A percentile compares a stretch with the other conserved stretches of the same genome.
Evolutionary conservation across 2,888 invertebrate species (phyloP).

Genomic region (Hetaerina titia): DNA sequence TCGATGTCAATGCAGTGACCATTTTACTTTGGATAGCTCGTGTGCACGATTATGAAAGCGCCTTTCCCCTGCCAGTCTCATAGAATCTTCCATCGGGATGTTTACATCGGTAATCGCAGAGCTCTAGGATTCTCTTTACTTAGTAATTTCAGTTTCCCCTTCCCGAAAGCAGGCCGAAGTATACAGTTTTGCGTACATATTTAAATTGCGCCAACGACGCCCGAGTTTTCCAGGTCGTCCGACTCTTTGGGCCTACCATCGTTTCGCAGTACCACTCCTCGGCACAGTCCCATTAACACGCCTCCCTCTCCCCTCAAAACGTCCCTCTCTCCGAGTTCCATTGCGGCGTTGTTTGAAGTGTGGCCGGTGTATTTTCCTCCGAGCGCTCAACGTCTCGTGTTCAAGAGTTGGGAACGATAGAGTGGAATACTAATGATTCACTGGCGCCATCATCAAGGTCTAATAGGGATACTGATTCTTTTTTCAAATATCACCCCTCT

Average conservation of each 20-base stretch:
- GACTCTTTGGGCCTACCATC: not conserved
- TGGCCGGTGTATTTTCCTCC: not conserved
- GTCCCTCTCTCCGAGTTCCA: not conserved
- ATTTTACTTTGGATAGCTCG: no score
- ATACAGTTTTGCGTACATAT: not conserved
- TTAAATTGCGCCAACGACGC: not conserved
- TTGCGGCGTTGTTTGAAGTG: not conserved
- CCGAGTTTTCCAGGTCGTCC: slow-evolving; percentile 17
- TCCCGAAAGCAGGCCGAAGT: not conserved
- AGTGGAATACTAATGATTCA: slow-evolving; percentile 1
- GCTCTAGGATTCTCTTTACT: slow-evolving; percentile 20
- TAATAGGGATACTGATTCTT: not conserved
- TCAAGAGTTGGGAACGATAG: not conserved
- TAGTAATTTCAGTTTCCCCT: not conserved
- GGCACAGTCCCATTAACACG: not conserved
- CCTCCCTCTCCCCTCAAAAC: not conserved
- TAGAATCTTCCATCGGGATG: not conserved
- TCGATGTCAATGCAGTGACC: no score
- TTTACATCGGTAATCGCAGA: not conserved
- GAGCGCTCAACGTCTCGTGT: not conserved
- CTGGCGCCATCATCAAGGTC: not conserved
- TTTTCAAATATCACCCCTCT: not conserved
- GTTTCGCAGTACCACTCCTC: not conserved
- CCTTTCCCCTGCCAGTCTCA: not conserved
- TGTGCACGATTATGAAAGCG: not conserved